Conservation (phyloP, 1,140 invertebrate species). For the Cyclargus thomasi region DNA sequence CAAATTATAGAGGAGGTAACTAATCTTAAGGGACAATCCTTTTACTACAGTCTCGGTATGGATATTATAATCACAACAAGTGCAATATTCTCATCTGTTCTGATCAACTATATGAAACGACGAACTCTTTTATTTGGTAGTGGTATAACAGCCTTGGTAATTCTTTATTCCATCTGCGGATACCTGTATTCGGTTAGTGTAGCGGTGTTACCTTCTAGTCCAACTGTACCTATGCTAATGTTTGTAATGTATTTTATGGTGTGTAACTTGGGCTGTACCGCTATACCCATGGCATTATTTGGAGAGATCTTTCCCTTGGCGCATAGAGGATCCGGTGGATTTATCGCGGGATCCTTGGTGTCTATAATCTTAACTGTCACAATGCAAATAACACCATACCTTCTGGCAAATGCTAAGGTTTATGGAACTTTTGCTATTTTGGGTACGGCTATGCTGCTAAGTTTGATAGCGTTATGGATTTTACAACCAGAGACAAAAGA, state of each 20-base stretch:
- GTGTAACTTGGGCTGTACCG: conserved; percentile 4
- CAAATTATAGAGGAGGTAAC: conserved; percentile 31
- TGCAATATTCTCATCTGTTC: not conserved
- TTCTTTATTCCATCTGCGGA: not conserved
- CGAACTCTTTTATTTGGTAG: conserved; percentile 3
- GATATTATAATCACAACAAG: conserved; percentile 1
- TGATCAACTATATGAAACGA: conserved; percentile 2
- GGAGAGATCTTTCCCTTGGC: conserved; percentile 12
- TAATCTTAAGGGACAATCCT: not conserved
- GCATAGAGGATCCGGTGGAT: conserved; percentile 30
- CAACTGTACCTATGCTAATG: not conserved
- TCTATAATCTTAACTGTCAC: conserved; percentile 37
- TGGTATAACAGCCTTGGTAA: not conserved
- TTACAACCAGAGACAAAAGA: conserved; percentile 54
- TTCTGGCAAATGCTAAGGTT: conserved; percentile 41
- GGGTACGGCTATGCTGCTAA: conserved; percentile 32
- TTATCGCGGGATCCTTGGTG: conserved; percentile 36
- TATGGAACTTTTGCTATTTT: conserved; percentile 50
- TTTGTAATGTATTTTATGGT: conserved; percentile 2
- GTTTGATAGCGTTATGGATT: conserved; percentile 38
- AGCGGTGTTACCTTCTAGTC: not conserved
- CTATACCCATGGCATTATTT: not conserved
- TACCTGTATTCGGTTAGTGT: not conserved
- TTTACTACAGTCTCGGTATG: conserved; percentile 11
- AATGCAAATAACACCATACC: conserved; percentile 46